Evolutionary conservation across 1,140 invertebrate species (phyloP), one percentile per base, ranked within the genome.

Genomic region (Anthonomus grandis): DNA sequence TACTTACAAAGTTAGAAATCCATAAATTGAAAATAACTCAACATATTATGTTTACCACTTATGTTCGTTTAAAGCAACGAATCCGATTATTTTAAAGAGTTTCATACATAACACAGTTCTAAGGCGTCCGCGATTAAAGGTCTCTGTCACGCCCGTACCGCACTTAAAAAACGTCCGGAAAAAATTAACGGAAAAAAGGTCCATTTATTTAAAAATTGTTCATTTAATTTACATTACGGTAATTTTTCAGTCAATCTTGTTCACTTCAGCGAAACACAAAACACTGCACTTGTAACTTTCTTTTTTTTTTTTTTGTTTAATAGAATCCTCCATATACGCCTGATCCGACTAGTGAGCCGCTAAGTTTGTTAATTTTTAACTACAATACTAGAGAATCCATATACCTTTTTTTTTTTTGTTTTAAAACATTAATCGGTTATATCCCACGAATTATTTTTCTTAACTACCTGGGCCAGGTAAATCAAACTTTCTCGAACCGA

Each of bases 321-420:
- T 18, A 6, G 8, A 45, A 45, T 25, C 13, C 54, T 10, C 19
- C 10, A 8, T 4, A 22, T 42, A 42, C 49, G 12, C 34, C 37
- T 62, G 68, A 71, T 71, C 69, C 69, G 69, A 71, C 70, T 47
- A 70, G 69, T 71, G 69, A 64, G 64, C 68, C 60, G 53, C 64
- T 67, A 67, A 63, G 59, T 63, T 67, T 63, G 53, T 62, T 64
- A 65, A 62, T 65, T 64, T 44, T 68, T 57, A 66, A 67, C 62
- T 71, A 68, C 61, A 62, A 63, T 67, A 66, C 60, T 70, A 63
- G 65, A 65, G 61, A 63, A 69, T 71, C 68, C 68, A 70, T 71
- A 70, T 70, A 71, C 69, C 69, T 59, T 69, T 67, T 60, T 64
- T 62, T 9, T 53, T 41, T 51, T 51, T 44, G 17, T 37, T 37